Percentiles rank a stretch among this genome's conserved stretches.
Conservation (phyloP, 2,113 vertebrate species). For the Xerus inauris region DNA sequence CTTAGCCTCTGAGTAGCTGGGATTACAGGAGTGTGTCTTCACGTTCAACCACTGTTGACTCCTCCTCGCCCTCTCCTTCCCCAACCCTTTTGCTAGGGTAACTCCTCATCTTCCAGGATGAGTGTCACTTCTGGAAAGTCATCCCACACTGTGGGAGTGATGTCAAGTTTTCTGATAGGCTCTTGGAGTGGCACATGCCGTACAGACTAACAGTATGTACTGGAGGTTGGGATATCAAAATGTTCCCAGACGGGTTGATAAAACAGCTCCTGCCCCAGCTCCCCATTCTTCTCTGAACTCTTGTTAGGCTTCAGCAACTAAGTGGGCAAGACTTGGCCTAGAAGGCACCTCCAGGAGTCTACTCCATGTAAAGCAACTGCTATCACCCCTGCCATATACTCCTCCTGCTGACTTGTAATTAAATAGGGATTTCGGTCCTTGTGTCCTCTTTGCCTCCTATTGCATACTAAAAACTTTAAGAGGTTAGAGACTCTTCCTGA, state of each 20-base stretch:
- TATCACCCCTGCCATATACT: neutral
- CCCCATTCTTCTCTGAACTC: neutral
- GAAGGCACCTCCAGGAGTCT: neutral
- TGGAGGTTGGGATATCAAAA: neutral
- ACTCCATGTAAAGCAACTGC: neutral
- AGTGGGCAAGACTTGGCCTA: neutral
- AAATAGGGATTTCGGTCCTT: neutral
- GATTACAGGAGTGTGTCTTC: neutral
- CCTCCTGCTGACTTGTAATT: neutral
- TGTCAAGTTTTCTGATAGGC: neutral
- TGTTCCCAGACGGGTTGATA: neutral
- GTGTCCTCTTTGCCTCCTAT: neutral
- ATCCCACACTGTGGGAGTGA: neutral
- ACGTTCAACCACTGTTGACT: neutral
- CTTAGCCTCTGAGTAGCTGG: neutral
- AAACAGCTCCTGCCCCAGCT: neutral
- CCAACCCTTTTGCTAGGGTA: neutral
- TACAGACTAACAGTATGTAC: neutral
- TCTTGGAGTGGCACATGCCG: neutral
- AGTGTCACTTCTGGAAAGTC: neutral
- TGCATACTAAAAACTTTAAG: neutral
- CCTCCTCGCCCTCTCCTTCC: neutral
- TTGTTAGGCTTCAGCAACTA: neutral
- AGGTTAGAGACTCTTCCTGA: neutral
- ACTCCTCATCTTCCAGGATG: constrained; percentile 17